Conservation (phyloP, 2,797 vertebrate species). For the Squalus acanthias region DNA sequence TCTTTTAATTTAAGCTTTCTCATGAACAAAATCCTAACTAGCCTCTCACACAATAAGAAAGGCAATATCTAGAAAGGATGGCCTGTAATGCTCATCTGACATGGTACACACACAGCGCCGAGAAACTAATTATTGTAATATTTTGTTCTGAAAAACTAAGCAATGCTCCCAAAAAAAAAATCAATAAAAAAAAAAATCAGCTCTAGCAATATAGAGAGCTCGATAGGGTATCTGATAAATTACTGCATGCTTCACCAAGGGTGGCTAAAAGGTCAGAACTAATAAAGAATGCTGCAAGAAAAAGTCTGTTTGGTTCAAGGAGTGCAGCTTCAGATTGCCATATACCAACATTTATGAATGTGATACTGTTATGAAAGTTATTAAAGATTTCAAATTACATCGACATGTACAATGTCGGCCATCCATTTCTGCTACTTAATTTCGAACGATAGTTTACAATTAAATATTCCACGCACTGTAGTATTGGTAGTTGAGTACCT, state of each 20-base stretch:
- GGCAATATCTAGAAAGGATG: neutral
- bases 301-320: neutral
- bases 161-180: neutral
- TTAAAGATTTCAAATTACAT: neutral
- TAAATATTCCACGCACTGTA: neutral
- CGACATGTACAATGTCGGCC: neutral
- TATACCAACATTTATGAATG: neutral
- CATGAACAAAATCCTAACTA: neutral
- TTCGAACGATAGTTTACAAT: neutral
- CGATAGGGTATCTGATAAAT: neutral
- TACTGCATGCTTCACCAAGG: neutral
- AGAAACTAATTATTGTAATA: neutral
- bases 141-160: neutral
- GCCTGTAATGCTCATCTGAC: neutral
- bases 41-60: neutral
- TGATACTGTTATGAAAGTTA: neutral
- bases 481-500: neutral
- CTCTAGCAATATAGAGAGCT: neutral
- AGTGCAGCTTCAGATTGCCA: neutral
- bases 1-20: neutral
- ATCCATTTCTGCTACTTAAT: neutral
- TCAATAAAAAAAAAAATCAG: neutral
- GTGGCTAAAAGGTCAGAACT: slow-evolving; percentile 9
- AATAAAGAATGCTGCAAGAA: neutral
- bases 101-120: neutral